phyloP scores from a whole-genome alignment of 2,888 invertebrate species.

The Tetrapedia diversipes region DNA sequence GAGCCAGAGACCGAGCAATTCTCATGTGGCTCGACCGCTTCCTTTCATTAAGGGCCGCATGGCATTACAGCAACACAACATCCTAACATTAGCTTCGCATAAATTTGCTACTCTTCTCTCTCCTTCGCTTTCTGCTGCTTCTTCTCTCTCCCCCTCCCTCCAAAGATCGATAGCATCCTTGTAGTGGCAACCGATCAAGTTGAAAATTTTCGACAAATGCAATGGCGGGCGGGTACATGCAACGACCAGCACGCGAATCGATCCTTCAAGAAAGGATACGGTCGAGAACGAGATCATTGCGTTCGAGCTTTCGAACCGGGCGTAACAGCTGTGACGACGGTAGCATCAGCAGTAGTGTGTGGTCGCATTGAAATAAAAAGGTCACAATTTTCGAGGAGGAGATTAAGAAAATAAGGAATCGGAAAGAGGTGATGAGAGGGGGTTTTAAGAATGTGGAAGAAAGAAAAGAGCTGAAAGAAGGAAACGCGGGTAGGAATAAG shows the following conservation, averaged over 20 bases:
- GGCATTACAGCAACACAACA: neutral
- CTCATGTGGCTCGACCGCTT: constrained; percentile 53
- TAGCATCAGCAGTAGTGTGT: constrained; percentile 65
- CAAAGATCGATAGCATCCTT: neutral
- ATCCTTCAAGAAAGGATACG: constrained; percentile 56
- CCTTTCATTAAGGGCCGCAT: constrained; percentile 39
- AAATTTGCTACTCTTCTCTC: constrained; percentile 1
- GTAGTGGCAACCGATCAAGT: neutral
- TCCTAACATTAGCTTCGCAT: constrained; percentile 16
- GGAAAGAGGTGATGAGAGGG: constrained; percentile 32
- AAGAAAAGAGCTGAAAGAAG: constrained; percentile 52
- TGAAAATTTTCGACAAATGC: neutral
- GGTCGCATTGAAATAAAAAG: constrained; percentile 60
- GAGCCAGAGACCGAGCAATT: constrained; percentile 39
- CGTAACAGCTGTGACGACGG: constrained; percentile 62
- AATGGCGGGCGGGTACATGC: neutral
- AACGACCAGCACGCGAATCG: constrained; percentile 8
- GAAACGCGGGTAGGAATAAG: neutral
- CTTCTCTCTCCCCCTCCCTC: neutral
- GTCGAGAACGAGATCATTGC: constrained; percentile 46
- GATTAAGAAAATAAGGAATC: constrained; percentile 55
- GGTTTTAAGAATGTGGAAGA: constrained; percentile 37
- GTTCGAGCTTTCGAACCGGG: constrained; percentile 55
- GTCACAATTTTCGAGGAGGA: constrained; percentile 51
- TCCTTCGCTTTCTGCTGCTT: constrained; percentile 21